Evolutionary conservation across 1,140 invertebrate species (phyloP).

Genomic region (Tetramorium parvispinum): DNA sequence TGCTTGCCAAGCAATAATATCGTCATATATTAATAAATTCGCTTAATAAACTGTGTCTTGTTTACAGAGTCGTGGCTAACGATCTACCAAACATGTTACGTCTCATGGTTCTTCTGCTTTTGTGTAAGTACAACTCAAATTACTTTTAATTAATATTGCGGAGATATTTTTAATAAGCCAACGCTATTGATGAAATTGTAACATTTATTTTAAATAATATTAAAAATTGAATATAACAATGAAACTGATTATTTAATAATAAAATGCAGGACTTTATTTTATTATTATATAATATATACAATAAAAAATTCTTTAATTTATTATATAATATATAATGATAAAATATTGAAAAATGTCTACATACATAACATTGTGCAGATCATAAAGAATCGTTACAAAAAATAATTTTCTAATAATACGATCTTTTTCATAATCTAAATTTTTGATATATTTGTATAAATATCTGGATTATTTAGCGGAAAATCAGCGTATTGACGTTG

Average conservation of each 20-base stretch:
- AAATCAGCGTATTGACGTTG: background rate
- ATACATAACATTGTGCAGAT: background rate
- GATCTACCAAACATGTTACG: constrained; percentile 76
- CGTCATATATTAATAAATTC: background rate
- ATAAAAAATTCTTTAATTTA: background rate
- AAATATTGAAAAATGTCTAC: background rate
- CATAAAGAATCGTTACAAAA: background rate
- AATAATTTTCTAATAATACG: background rate
- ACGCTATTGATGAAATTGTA: background rate
- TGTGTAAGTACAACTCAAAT: constrained; percentile 78
- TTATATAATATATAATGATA: background rate
- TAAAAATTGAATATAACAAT: background rate
- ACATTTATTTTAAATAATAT: background rate
- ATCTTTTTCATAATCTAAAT: background rate
- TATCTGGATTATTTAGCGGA: background rate
- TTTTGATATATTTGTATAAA: background rate
- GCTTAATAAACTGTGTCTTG: background rate
- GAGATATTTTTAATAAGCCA: background rate
- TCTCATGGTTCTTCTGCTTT: constrained; percentile 75
- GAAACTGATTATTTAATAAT: background rate
- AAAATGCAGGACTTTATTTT: background rate
- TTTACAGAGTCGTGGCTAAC: constrained; percentile 68
- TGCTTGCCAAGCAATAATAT: background rate
- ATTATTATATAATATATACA: background rate
- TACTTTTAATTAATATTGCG: background rate